A percentile compares a stretch with the other conserved stretches of the same genome.
These are phyloP conservation scores for Camptogramma bilineatum DNA, from an alignment of 2,888 invertebrate genomes.

Conservation along the genomic window DNA sequence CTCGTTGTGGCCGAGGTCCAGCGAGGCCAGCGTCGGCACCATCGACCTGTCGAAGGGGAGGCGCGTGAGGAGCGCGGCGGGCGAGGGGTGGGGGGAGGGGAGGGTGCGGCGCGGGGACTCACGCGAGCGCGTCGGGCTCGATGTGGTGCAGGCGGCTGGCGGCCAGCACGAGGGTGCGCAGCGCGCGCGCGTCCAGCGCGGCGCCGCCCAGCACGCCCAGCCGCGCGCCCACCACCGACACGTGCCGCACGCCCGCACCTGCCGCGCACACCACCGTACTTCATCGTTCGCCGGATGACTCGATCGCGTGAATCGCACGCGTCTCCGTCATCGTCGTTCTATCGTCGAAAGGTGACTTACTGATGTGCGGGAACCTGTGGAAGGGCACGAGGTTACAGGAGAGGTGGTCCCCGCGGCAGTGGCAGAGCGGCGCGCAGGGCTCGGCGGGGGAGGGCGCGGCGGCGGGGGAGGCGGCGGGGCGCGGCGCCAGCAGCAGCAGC, in stretches of 20 bases:
- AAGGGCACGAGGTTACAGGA: constrained; percentile 66
- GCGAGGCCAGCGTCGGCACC: constrained; percentile 89
- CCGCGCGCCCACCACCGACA: constrained; percentile 87
- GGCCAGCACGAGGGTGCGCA: constrained; percentile 91
- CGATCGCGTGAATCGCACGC: background rate
- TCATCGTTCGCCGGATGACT: background rate
- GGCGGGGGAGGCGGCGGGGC: constrained; percentile 33
- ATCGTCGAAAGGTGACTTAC: constrained; percentile 35
- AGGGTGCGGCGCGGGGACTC: constrained; percentile 50
- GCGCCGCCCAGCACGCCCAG: constrained; percentile 89
- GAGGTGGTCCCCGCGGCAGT: constrained; percentile 64
- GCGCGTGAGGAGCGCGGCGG: background rate
- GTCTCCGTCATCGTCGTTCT: background rate
- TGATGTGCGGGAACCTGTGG: constrained; percentile 66
- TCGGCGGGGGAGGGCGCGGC: constrained; percentile 39
- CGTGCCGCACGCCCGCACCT: constrained; percentile 86
- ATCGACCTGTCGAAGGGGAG: constrained; percentile 86
- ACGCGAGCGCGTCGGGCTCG: constrained; percentile 90
- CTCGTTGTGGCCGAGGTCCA: constrained; percentile 91
- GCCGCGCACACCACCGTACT: constrained; percentile 9
- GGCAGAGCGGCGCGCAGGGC: constrained; percentile 58
- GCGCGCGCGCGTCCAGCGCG: constrained; percentile 88
- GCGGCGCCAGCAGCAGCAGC: constrained; percentile 25
- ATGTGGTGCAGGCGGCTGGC: constrained; percentile 90
- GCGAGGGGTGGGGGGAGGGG: too few relatives aligned